These are phyloP conservation scores for Brachionus koreanus DNA, from an alignment of 1,140 invertebrate species.

Conservation along the genomic window DNA sequence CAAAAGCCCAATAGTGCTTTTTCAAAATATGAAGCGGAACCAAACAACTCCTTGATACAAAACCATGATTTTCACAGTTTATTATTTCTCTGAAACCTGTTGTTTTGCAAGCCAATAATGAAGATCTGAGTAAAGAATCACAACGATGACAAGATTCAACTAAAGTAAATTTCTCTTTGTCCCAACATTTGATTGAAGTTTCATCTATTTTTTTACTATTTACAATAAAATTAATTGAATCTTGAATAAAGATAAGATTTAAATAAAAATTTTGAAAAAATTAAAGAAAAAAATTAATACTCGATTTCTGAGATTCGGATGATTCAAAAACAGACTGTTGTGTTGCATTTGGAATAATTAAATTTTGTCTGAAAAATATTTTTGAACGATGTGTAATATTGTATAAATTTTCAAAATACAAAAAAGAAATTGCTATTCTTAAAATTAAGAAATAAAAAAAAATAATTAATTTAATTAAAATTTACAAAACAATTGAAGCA, in stretches of 20 bases:
- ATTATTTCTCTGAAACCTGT: slow-evolving; percentile 31
- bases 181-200: slow-evolving; percentile 9
- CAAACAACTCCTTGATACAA: slow-evolving; percentile 17
- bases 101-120: slow-evolving; percentile 15
- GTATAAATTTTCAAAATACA: slow-evolving; percentile 43
- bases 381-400: slow-evolving; percentile 19
- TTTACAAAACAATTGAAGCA: background rate
- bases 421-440: slow-evolving; percentile 34
- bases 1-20: slow-evolving; percentile 35
- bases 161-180: background rate
- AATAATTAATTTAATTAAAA: background rate
- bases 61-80: slow-evolving; percentile 20
- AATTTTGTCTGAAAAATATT: background rate
- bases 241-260: too few species aligned
- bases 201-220: background rate
- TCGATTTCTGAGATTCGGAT: background rate
- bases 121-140: background rate
- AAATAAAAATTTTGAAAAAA: background rate
- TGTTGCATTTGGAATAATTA: background rate
- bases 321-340: background rate
- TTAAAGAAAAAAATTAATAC: background rate
- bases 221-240: background rate
- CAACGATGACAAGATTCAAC: background rate
- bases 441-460: background rate
- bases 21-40: background rate